phyloP scores from a whole-genome alignment of 2,113 vertebrate genomes.

The Rhea americana region DNA sequence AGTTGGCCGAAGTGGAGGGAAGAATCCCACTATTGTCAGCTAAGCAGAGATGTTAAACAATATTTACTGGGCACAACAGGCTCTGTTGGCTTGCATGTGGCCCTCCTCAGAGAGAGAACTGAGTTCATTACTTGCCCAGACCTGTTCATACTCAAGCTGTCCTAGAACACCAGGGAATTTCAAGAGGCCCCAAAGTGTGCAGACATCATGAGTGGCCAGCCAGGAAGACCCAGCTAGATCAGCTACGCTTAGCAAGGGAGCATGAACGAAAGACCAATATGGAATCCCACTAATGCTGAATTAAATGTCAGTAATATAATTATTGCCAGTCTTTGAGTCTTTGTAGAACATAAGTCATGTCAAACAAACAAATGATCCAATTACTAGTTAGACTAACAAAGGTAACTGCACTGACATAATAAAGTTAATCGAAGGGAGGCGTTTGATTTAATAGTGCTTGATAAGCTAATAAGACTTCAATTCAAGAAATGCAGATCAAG shows the following conservation, averaged over 20 bases:
- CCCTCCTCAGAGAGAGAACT: neutral
- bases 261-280: neutral
- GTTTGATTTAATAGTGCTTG: neutral
- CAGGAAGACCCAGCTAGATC: neutral
- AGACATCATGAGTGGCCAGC: neutral
- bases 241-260: neutral
- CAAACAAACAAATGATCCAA: neutral
- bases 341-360: neutral
- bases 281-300: neutral
- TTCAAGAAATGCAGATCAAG: neutral
- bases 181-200: neutral
- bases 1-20: fast-evolving
- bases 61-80: neutral
- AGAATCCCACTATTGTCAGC: neutral
- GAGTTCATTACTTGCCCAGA: fast-evolving
- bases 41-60: neutral
- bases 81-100: fast-evolving
- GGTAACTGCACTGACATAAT: neutral
- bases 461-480: neutral
- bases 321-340: neutral
- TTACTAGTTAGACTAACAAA: neutral
- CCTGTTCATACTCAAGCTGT: neutral
- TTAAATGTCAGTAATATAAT: neutral
- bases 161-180: neutral
- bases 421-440: neutral